Evolutionary conservation across 2,888 invertebrate genomes (phyloP), one percentile per base, ranked within the genome.

Genomic region (Sturmia bella): DNA sequence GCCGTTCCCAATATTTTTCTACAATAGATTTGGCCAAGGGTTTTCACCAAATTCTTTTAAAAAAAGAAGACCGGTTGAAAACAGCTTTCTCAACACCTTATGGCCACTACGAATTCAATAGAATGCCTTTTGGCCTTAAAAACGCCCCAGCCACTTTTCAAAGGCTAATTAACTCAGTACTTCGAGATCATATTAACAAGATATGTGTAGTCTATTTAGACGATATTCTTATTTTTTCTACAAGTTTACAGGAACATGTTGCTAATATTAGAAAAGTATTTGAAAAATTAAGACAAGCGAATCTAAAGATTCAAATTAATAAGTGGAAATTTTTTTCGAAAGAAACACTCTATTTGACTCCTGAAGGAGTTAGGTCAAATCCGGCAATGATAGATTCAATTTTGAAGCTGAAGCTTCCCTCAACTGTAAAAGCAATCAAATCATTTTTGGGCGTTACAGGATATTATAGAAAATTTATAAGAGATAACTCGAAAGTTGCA

Each of bases 271-370:
- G n/a, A n/a, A n/a, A n/a, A n/a, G n/a, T n/a, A n/a, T n/a, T n/a
- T n/a, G n/a, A n/a, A n/a, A n/a, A n/a, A n/a, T n/a, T n/a, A n/a
- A n/a, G n/a, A n/a, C n/a, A n/a, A n/a, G n/a, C n/a, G n/a, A n/a
- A n/a, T n/a, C n/a, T n/a, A n/a, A n/a, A 41, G n/a, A 12, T 41
- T 59, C 19, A 63, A 13, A 48, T 63, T 5, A 48, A 63, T 17
- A 63, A 45, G 11, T 48, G 63, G 7, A 48, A 63, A 21, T 63
- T 63, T 39, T 63, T 48, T 63, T 6, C 45, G 9, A 63, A 11
- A n/a, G 63, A 32, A 17, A 63, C 45, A 27, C 27, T 63, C 24
- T 61, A 61, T 61, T 17, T 61, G 3, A 61, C 9, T 15, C 45
- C 27, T 17, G 27, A 45, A 19, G 61, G 61, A 15, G 63, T 64